Evolutionary conservation across 1,140 invertebrate species (phyloP), one percentile per base, ranked within the genome.

Genomic region (Drosophila sp.): DNA sequence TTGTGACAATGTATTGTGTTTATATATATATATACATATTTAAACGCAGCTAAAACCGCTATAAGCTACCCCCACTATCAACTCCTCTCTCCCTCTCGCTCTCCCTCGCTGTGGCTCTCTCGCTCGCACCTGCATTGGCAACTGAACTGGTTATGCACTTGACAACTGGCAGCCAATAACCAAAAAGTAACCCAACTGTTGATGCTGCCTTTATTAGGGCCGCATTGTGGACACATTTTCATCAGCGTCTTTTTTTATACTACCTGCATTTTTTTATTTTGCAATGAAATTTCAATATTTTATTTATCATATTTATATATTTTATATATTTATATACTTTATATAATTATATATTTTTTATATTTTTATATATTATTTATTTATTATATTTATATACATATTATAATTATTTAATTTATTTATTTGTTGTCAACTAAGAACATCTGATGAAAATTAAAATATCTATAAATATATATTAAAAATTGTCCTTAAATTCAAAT

Each of bases 91-190:
- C 2, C 7, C 64, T 16, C 64, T 16, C 11, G 2, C 51, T 4
- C 5, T 14, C 36, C 4, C 27, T 50, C 4, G 16, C n/a, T 40
- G 21, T 16, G 13, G 9, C 11, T 29, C 40, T 16, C 41, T 57
- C 51, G 3, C 53, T 57, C 53, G 13, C 64, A 16, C 61, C 25
- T 43, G 7, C 62, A 72, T 36, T 72, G 69, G 54, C 58, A 18
- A 8, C 36, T 43, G 63, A 72, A 72, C 70, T 67, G 63, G 70
- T 72, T 72, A 72, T 67, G 63, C 70, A 67, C 70, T 72, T 67
- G 70, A 67, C 66, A 63, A 70, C 57, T 59, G 57, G 46, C 21
- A 14, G 25, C n/a, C 21, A 11, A 21, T 46, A 29, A 13, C 25
- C 36, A 38, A 38, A n/a, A 9, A n/a, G n/a, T 51, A 5, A 21